phyloP scores from a whole-genome alignment of 2,888 invertebrate genomes.

The Agonopterix subpropinquella region DNA sequence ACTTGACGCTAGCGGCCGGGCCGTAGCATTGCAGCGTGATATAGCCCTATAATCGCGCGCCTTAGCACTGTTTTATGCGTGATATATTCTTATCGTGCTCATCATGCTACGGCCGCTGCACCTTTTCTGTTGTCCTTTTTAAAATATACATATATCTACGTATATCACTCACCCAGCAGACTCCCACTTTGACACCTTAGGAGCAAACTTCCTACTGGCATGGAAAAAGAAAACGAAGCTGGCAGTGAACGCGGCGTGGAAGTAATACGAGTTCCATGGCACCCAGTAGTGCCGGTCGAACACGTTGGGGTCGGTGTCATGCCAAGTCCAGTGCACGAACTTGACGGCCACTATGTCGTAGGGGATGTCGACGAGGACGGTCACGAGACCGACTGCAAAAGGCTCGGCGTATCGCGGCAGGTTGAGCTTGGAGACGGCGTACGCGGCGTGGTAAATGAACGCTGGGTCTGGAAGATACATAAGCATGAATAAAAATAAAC shows the following conservation, averaged over 20 bases:
- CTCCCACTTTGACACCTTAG: conserved; percentile 74
- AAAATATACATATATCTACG: too few relatives aligned
- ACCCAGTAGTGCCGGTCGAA: conserved; percentile 87
- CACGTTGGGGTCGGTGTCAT: conserved; percentile 83
- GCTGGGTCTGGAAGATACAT: conserved; percentile 63
- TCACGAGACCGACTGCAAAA: conserved; percentile 81
- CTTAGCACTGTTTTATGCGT: too few relatives aligned
- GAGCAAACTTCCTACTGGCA: conserved; percentile 68
- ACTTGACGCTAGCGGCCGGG: too few relatives aligned
- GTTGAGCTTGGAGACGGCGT: conserved; percentile 72
- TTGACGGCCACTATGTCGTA: conserved; percentile 87
- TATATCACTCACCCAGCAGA: conserved; percentile 62
- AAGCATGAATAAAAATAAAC: too few relatives aligned
- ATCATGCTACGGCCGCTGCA: too few relatives aligned
- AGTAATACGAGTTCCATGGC: conserved; percentile 90
- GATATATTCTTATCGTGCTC: too few relatives aligned
- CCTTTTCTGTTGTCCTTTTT: too few relatives aligned
- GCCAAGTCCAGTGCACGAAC: conserved; percentile 90
- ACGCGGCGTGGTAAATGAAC: conserved; percentile 76
- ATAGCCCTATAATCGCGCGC: too few relatives aligned
- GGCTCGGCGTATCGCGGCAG: conserved; percentile 76
- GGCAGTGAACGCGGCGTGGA: conserved; percentile 84
- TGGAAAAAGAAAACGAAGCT: conserved; percentile 83
- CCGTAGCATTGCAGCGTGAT: too few relatives aligned
- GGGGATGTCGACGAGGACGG: conserved; percentile 84